phyloP scores from a whole-genome alignment of 2,888 invertebrate species.

The Toxonevra muliebris region DNA sequence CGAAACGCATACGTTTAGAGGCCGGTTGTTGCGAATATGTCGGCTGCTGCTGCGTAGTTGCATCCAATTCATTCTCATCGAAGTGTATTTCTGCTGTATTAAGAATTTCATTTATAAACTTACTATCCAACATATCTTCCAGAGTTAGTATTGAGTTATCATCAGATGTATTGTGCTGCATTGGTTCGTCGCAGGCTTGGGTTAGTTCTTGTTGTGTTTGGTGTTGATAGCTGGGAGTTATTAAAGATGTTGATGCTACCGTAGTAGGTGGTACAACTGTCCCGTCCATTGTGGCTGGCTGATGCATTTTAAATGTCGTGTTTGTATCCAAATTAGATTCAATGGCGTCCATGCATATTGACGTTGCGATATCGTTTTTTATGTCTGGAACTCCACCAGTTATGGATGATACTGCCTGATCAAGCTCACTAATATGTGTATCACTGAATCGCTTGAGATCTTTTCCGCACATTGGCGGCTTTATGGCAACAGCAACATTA shows the following conservation, averaged over 20 bases:
- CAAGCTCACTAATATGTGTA: slow-evolving; percentile 43
- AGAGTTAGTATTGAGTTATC: slow-evolving; percentile 59
- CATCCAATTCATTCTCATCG: slow-evolving; percentile 57
- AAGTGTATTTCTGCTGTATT: slow-evolving; percentile 56
- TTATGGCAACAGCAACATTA: background rate
- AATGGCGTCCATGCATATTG: background rate
- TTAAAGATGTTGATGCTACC: background rate
- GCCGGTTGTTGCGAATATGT: slow-evolving; percentile 36
- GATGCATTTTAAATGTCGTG: background rate
- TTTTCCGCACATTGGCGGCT: background rate
- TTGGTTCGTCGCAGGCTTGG: slow-evolving; percentile 42
- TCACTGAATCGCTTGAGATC: slow-evolving; percentile 11
- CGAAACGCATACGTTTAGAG: slow-evolving; percentile 54
- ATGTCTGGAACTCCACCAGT: slow-evolving; percentile 39
- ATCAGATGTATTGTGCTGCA: slow-evolving; percentile 55
- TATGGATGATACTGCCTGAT: slow-evolving; percentile 58
- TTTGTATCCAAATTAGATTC: background rate
- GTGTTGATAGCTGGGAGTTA: slow-evolving; percentile 11
- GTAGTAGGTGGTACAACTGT: background rate
- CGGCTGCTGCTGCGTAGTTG: slow-evolving; percentile 31
- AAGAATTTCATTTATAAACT: slow-evolving; percentile 60
- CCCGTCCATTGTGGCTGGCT: background rate
- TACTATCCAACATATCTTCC: slow-evolving; percentile 60
- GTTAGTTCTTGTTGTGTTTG: slow-evolving; percentile 33
- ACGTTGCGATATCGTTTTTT: background rate